phyloP scores from a whole-genome alignment of 2,113 vertebrate species.

The Apodemus sylvaticus region DNA sequence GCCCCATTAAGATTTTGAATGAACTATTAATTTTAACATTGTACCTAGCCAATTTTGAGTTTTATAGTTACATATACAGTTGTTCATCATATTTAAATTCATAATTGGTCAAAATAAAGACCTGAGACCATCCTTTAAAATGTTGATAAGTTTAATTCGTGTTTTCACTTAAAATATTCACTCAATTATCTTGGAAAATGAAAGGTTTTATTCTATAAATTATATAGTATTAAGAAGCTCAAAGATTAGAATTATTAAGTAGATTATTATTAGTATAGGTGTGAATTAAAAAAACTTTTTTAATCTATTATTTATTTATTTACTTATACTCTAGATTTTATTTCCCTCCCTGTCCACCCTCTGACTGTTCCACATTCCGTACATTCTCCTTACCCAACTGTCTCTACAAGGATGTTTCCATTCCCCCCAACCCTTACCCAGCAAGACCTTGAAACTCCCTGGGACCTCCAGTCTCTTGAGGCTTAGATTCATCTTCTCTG shows the following conservation, averaged over 20 bases:
- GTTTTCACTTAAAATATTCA: slow-evolving; percentile 38
- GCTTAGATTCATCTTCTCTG: too few relatives aligned
- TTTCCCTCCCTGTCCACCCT: too few relatives aligned
- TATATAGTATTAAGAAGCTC: not conserved
- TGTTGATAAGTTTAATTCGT: slow-evolving; percentile 46
- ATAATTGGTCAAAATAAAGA: slow-evolving; percentile 63
- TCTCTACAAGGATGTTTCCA: too few relatives aligned
- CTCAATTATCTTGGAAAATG: slow-evolving; percentile 1
- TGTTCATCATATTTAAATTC: slow-evolving; percentile 82
- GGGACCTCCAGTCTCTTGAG: too few relatives aligned
- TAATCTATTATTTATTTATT: too few relatives aligned
- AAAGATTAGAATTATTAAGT: not conserved
- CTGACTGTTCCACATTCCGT: too few relatives aligned
- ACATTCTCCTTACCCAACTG: too few relatives aligned
- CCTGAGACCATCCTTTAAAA: slow-evolving; percentile 46
- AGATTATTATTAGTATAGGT: not conserved
- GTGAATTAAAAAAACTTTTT: not conserved
- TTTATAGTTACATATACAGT: slow-evolving; percentile 72
- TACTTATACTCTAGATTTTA: too few relatives aligned
- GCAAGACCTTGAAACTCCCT: too few relatives aligned
- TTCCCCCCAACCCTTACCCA: too few relatives aligned
- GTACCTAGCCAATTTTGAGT: slow-evolving; percentile 73
- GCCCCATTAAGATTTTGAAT: slow-evolving; percentile 78
- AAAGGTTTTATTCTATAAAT: not conserved
- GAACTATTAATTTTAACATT: slow-evolving; percentile 81